Evolutionary conservation across 1,140 invertebrate genomes (phyloP).

Genomic region (Drosophila varians): DNA sequence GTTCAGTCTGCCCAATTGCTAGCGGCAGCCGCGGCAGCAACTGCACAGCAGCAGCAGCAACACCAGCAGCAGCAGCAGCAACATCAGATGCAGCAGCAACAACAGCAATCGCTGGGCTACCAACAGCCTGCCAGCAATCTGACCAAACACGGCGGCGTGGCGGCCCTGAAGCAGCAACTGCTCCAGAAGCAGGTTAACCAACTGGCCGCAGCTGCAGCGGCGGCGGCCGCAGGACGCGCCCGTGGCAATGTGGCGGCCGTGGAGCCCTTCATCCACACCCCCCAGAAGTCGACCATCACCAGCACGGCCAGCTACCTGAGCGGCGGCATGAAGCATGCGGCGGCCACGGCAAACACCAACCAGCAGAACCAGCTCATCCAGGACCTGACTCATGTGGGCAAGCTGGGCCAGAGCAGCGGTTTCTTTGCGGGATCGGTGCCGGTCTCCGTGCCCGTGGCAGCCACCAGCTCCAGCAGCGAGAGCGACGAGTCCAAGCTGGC

Average conservation of each 20-base stretch:
- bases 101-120: constrained; percentile 37
- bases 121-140: constrained; percentile 25
- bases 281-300: constrained; percentile 85
- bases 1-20: constrained; percentile 37
- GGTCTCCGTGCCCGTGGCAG: constrained; percentile 10
- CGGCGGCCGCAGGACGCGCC: constrained; percentile 64
- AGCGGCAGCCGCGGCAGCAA: constrained; percentile 41
- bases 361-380: constrained; percentile 81
- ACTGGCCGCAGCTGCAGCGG: constrained; percentile 62
- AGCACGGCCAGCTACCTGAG: constrained; percentile 63
- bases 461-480: constrained; percentile 55
- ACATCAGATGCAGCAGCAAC: constrained; percentile 43
- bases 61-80: constrained; percentile 43
- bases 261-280: constrained; percentile 94
- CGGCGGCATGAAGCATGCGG: constrained; percentile 71
- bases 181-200: constrained; percentile 78
- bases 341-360: constrained; percentile 76
- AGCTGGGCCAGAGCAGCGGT: constrained; percentile 52
- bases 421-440: constrained; percentile 50
- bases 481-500: constrained; percentile 82
- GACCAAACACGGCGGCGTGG: constrained; percentile 64
- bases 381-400: constrained; percentile 70
- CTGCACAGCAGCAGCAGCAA: constrained; percentile 44
- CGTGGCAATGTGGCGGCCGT: constrained; percentile 91
- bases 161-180: constrained; percentile 74